phyloP scores from a whole-genome alignment of 1,140 invertebrate species.

The Antheraea pernyi region DNA sequence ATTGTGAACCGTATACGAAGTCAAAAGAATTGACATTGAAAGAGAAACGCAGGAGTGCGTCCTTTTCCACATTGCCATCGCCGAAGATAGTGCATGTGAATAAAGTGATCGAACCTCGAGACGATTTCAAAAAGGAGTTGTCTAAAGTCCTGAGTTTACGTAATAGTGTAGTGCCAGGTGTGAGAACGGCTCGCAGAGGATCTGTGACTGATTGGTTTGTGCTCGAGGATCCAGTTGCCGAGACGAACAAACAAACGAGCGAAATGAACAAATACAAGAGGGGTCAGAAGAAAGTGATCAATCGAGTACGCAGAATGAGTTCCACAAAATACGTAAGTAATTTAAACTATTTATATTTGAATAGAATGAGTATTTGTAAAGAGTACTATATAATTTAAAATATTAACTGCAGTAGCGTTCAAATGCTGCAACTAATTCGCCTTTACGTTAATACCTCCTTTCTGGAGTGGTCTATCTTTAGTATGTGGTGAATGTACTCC shows the following conservation, averaged over 20 bases:
- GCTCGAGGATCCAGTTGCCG: conserved; percentile 50
- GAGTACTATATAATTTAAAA: too few species aligned
- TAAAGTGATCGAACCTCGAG: conserved; percentile 56
- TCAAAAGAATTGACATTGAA: conserved; percentile 30
- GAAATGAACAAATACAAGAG: conserved; percentile 57
- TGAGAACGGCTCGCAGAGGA: conserved; percentile 42
- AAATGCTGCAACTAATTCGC: too few species aligned
- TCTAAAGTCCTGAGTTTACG: conserved; percentile 44
- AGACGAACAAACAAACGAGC: conserved; percentile 9
- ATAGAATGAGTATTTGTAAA: too few species aligned
- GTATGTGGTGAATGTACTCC: too few species aligned
- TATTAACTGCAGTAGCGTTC: too few species aligned
- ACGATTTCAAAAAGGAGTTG: conserved; percentile 62
- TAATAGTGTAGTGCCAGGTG: conserved; percentile 27
- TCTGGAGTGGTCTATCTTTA: too few species aligned
- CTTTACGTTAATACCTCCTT: too few species aligned
- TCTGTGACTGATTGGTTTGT: conserved; percentile 73
- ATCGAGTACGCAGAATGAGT: conserved; percentile 63
- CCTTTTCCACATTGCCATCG: conserved; percentile 55
- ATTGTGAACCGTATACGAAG: conserved; percentile 66
- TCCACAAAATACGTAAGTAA: conserved; percentile 74
- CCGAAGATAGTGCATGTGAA: conserved; percentile 62
- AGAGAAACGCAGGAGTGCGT: conserved; percentile 59
- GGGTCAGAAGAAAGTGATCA: conserved; percentile 59
- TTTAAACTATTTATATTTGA: too few species aligned